These are phyloP conservation scores for Ophiodon elongatus DNA, from an alignment of 2,113 vertebrate genomes.

Conservation along the genomic window DNA sequence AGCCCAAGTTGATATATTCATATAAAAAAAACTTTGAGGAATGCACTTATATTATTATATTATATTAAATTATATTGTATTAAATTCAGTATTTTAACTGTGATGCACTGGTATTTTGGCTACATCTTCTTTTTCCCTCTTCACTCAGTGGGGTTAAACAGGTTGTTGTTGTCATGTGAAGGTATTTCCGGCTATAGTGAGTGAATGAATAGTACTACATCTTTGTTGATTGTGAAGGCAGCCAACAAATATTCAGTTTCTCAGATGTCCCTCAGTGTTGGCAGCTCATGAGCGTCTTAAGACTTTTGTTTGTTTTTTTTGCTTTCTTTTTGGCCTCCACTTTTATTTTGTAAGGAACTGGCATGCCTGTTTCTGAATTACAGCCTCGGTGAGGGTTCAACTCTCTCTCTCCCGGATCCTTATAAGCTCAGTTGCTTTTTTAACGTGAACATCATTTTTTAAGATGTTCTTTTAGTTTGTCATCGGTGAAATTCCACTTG, in stretches of 20 bases:
- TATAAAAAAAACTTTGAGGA: neutral
- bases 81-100: neutral
- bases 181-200: slow-evolving; percentile 42
- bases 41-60: no score
- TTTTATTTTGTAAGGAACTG: neutral
- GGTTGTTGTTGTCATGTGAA: slow-evolving; percentile 41
- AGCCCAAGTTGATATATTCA: neutral
- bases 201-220: slow-evolving; percentile 1
- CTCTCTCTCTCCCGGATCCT: neutral
- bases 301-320: neutral
- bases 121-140: neutral
- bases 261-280: neutral
- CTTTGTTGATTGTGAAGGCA: neutral
- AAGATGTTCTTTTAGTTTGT: neutral
- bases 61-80: no score
- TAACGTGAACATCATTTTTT: neutral
- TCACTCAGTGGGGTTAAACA: slow-evolving; percentile 15
- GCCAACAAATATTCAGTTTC: neutral
- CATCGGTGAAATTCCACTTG: neutral
- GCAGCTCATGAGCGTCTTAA: neutral
- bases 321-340: neutral
- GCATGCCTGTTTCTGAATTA: neutral
- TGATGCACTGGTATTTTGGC: slow-evolving; percentile 19
- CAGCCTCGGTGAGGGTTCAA: neutral
- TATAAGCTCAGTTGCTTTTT: neutral